Evolutionary conservation across 2,888 invertebrate genomes (phyloP), one percentile per base, ranked within the genome.

Genomic region (Calameuta pallipes): DNA sequence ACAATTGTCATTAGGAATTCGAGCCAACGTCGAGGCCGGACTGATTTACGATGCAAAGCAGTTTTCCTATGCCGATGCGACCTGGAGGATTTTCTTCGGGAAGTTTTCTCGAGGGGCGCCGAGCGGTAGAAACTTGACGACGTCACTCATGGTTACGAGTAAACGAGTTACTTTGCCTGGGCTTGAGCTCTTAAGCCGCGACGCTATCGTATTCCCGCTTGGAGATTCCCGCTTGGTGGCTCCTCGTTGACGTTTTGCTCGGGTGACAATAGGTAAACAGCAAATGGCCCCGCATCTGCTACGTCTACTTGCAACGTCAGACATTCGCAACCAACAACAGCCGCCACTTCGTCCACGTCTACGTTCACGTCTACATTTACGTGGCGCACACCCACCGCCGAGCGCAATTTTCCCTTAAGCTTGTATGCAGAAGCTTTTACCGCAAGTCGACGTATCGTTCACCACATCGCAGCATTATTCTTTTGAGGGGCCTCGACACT

Each of bases 391-490:
- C 69, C 70, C 37, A 37, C 12, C 12, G 37, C 70, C 75, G 75
- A 78, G 75, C 75, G 36, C 36, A 78, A 78, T 78, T 75, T 75
- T 76, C 76, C 33, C 34, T 31, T 37, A 36, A 71, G 71, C 56
- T 9, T 56, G 56, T 73, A 76, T 69, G 75, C 73, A 78, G 76
- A 76, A 76, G 78, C 78, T 78, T 78, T 78, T 78, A 78, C 78
- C 75, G 78, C 78, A 36, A 75, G 73, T 71, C 71, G 71, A 71
- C 71, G 71, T 71, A 33, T 71, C 71, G 71, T 31, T 33, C 31
- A 15, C 71, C 31, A 12, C 31, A 33, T 71, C 71, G 71, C 15
- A 68, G 78, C 78, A 78, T 78, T 78, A 78, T 78, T 78, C 75
- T 78, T 78, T 78, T 71, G 76, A 78, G 78, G 75, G 78, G 71